These are phyloP conservation scores for Bubalus kerabau DNA, from an alignment of 2,113 vertebrate species.

Conservation along the genomic window DNA sequence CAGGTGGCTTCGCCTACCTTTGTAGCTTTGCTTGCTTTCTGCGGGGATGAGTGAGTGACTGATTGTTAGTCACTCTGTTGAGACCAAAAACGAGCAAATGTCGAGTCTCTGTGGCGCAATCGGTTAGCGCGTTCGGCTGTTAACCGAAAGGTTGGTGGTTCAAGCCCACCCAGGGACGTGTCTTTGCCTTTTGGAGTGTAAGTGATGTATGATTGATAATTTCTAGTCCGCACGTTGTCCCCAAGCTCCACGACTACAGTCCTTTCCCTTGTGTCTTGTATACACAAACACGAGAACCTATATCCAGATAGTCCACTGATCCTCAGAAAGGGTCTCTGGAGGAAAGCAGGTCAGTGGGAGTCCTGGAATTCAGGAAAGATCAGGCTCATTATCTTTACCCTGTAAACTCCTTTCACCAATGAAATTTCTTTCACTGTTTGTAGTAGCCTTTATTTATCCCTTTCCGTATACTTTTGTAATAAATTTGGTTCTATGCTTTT, in stretches of 20 bases:
- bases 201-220: not conserved
- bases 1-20: accelerated
- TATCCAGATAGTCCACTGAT: not conserved
- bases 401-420: not conserved
- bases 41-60: not conserved
- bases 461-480: not conserved
- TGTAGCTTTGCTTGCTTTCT: not conserved
- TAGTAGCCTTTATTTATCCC: not conserved
- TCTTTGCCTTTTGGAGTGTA: not conserved
- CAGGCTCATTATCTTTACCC: not conserved
- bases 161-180: not conserved
- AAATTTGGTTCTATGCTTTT: not conserved
- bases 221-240: not conserved
- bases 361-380: not conserved
- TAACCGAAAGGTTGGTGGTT: not conserved
- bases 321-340: not conserved
- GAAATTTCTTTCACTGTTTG: not conserved
- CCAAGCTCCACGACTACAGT: not conserved
- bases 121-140: not conserved
- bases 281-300: not conserved
- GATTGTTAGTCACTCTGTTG: not conserved
- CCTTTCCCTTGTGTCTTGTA: not conserved
- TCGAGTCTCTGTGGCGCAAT: not conserved
- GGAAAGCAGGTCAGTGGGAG: not conserved
- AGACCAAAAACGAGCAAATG: accelerated